Evolutionary conservation across 1,140 invertebrate species (phyloP).

Genomic region (Drosophila kurseongensis): DNA sequence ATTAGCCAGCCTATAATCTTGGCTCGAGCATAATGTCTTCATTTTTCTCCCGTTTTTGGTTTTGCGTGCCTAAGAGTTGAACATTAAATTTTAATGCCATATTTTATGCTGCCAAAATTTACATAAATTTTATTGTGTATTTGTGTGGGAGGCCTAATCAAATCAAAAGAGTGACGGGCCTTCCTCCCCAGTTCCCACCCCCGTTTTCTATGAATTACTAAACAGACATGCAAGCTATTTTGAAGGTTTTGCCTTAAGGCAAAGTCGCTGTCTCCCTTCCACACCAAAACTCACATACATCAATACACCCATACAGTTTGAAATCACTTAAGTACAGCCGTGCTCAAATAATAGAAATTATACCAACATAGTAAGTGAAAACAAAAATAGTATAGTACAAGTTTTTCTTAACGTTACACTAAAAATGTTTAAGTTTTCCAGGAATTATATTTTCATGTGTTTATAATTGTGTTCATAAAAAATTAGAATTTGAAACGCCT

Average conservation of each 20-base stretch:
- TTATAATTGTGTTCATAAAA: too few relatives aligned
- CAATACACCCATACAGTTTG: conserved; percentile 1
- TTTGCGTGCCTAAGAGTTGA: conserved; percentile 60
- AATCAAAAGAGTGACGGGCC: conserved; percentile 69
- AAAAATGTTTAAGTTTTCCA: too few relatives aligned
- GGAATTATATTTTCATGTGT: too few relatives aligned
- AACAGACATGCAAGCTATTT: conserved; percentile 72
- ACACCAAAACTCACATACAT: conserved; percentile 17
- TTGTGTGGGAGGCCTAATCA: conserved; percentile 60
- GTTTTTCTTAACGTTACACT: too few relatives aligned
- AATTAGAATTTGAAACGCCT: not conserved
- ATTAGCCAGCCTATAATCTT: conserved; percentile 69
- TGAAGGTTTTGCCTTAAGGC: conserved; percentile 23
- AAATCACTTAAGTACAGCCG: conserved; percentile 9
- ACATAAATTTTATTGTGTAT: conserved; percentile 73
- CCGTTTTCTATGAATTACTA: conserved; percentile 57
- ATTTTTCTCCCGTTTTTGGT: conserved; percentile 18
- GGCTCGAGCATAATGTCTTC: conserved; percentile 65
- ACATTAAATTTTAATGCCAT: conserved; percentile 82
- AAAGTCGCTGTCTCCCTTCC: conserved; percentile 22
- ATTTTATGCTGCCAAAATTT: conserved; percentile 77
- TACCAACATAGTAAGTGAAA: not conserved
- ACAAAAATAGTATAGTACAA: too few relatives aligned
- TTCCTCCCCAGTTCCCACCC: not conserved
- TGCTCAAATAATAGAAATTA: not conserved